Base-by-base conservation (phyloP, 2,113 vertebrate genomes). In the Cyprinus carpio region DNA sequence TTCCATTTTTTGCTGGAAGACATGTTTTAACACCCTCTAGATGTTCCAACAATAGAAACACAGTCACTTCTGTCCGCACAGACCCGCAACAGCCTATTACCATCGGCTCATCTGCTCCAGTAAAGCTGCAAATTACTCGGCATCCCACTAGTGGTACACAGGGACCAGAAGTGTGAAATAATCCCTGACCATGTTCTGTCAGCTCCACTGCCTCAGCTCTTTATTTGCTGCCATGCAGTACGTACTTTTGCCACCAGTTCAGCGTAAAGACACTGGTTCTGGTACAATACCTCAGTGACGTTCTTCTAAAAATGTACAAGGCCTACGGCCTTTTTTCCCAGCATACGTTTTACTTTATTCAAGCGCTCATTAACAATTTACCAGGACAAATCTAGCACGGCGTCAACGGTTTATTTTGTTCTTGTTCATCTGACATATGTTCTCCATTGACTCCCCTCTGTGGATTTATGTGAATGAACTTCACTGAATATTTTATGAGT, bases 121-220 rank as follows among this genome's bases (percentile, higher is more conserved):
- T 54, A 56, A 90, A 92, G 90, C 94, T 94, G 92, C 90, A 93
- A 94, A 94, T 94, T 88, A 93, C 91, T 89, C 83, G n/a, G 89
- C 89, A 83, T 89, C 87, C 83, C 71, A 40, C 67, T 10, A 31
- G 60, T 75, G 87, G 81, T 81, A 89, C 81, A 71, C 90, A 81
- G 75, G 75, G 88, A 87, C 78, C 81, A 87, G 83, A 88, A 88
- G 92, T 91, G 91, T 91, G 88, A 94, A 94, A 90, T 91, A 91
- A 90, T 90, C 87, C 86, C 89, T 91, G 90, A 90, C 85, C 49
- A 27, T 64, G 69, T 81, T 51, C 67, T 74, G 67, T 60, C 37
- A 78, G 75, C 87, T 80, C 60, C 65, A 81, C 58, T 18, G 49
- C 60, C 34, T 65, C 69, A 18, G 69, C 69, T 71, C 71, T 86